Base-by-base conservation (phyloP, 1,140 invertebrate genomes). In the Drosophila truncata region DNA sequence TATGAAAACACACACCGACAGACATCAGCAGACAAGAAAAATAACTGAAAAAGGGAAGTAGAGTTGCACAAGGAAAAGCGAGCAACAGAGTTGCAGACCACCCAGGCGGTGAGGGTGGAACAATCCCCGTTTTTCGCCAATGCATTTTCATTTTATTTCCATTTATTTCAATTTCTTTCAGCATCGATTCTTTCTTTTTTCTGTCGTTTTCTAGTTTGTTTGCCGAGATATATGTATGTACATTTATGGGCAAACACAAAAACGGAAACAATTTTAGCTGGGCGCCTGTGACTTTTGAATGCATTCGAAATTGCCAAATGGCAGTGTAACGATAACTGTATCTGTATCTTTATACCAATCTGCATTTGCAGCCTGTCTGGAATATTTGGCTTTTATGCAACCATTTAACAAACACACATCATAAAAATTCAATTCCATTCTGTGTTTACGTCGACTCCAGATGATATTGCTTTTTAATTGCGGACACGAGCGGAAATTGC, bases 381-480 rank as follows among this genome's bases (percentile, higher is more conserved):
- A 20, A 71, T 75, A 63, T 80, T 80, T 83, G 84, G 67, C 78
- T 85, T 90, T 90, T 90, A 91, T 90, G 85, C 88, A 90, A 90
- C 58, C 85, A 85, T 90, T 90, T 90, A 90, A 90, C 85, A 90
- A 85, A 80, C 85, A 90, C 85, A 90, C 85, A 82, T 90, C 81
- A 90, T 90, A 82, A 90, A 91, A 90, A 85, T 90, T 85, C 85
- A 86, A 86, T 86, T 86, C 70, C 70, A 82, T 80, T 75, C 82
- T 79, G 65, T 85, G 85, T 76, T 88, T 81, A 85, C 75, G 81
- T 90, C 78, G 80, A 64, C 81, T 83, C 66, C 60, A 74, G 42
- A 74, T 82, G 85, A 90, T 90, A 90, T 90, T 90, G 85, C 85
- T 90, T 90, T 90, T 90, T 90, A 90, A 90, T 90, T 90, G 86